Evolutionary conservation across 2,113 vertebrate genomes (phyloP).

Genomic region (Paradoxurus hermaphroditus): DNA sequence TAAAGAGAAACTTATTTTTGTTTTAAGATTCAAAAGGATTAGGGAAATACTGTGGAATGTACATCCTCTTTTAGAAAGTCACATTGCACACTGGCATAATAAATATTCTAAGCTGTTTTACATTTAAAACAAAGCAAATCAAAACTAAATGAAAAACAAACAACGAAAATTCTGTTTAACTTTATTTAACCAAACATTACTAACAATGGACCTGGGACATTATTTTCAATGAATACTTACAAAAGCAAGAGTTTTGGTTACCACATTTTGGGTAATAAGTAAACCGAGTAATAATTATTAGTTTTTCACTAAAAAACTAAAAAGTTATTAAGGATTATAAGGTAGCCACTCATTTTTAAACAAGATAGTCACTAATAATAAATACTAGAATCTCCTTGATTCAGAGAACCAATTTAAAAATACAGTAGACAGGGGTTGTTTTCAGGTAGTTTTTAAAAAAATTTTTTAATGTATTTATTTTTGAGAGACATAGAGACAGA

Average conservation of each 20-base stretch:
- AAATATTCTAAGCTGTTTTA: neutral
- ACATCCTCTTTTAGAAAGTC: neutral
- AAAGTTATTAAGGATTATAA: neutral
- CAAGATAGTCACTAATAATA: neutral
- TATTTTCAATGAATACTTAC: neutral
- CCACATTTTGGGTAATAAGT: neutral
- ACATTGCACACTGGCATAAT: neutral
- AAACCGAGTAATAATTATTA: neutral
- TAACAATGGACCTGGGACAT: neutral
- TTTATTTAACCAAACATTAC: neutral
- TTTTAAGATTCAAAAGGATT: neutral
- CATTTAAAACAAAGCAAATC: neutral
- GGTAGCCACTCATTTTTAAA: neutral
- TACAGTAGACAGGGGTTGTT: neutral
- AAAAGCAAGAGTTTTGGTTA: neutral
- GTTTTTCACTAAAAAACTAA: neutral
- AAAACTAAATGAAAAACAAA: neutral
- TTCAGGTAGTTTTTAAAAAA: neutral
- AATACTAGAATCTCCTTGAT: neutral
- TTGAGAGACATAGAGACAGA: too few species aligned
- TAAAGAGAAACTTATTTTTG: neutral
- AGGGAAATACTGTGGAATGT: neutral
- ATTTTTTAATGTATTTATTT: too few species aligned
- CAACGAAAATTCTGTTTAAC: neutral
- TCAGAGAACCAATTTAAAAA: neutral